These are phyloP conservation scores for Leucania comma DNA, from an alignment of 2,888 invertebrate species.

Conservation along the genomic window DNA sequence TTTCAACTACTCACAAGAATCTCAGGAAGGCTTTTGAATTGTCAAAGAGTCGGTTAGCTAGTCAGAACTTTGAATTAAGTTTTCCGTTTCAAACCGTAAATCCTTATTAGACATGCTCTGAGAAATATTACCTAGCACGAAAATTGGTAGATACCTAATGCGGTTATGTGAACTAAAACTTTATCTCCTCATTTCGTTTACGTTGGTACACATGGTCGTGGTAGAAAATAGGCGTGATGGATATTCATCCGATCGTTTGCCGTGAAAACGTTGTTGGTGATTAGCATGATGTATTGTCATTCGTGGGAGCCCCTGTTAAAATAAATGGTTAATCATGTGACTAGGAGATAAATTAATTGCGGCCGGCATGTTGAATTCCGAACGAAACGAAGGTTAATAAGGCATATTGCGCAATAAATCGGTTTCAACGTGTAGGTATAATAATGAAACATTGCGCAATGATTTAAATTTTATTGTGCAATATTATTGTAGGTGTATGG, in stretches of 20 bases:
- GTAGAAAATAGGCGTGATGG: conserved; percentile 19
- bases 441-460: too few species aligned
- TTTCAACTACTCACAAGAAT: background rate
- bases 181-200: conserved; percentile 23
- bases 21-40: background rate
- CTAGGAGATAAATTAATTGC: too few species aligned
- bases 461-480: too few species aligned
- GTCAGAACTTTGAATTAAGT: background rate
- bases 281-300: background rate
- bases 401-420: too few species aligned
- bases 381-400: too few species aligned
- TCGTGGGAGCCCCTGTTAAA: too few species aligned
- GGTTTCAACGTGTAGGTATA: too few species aligned
- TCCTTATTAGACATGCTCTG: background rate
- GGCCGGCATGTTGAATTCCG: too few species aligned
- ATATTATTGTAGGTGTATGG: too few species aligned
- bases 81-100: background rate
- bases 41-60: background rate
- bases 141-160: background rate
- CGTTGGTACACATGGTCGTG: background rate
- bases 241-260: conserved; percentile 19
- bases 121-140: background rate
- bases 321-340: too few species aligned
- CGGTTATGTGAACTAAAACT: conserved; percentile 3
- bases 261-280: background rate